A percentile compares a stretch with the other conserved stretches of the same genome.
Conservation (phyloP, 2,888 invertebrate species). For the Diploptera punctata region DNA sequence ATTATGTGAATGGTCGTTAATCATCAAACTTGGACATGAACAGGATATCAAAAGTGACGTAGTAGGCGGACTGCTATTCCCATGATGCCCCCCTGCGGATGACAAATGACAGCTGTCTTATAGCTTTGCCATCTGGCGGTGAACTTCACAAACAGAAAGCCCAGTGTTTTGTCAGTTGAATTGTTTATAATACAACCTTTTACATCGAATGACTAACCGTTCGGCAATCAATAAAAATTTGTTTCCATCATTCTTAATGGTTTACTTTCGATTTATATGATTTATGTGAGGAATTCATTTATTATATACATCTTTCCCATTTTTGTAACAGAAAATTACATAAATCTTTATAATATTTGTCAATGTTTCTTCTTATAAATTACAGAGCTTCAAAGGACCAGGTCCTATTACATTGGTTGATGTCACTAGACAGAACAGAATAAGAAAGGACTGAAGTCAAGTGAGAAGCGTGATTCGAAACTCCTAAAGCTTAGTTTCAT, state of each 20-base stretch:
- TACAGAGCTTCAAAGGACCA: no score
- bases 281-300: no score
- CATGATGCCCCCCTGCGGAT: conserved; percentile 57
- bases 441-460: no score
- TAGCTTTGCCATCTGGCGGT: conserved; percentile 60
- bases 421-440: no score
- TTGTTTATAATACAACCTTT: conserved; percentile 13
- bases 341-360: no score
- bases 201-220: not conserved
- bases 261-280: no score
- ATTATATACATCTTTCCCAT: no score
- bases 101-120: conserved; percentile 74
- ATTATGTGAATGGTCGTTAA: conserved; percentile 27
- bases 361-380: no score
- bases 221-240: not conserved
- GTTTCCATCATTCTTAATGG: not conserved
- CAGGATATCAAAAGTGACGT: conserved; percentile 28
- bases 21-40: conserved; percentile 29
- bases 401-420: no score
- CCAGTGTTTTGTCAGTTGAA: conserved; percentile 20
- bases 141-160: conserved; percentile 26
- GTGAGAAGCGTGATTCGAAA: no score
- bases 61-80: conserved; percentile 22
- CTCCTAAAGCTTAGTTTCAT: no score
- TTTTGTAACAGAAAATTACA: no score